These are phyloP conservation scores for Zele albiditarsus DNA, from an alignment of 2,888 invertebrate genomes.

Conservation along the genomic window DNA sequence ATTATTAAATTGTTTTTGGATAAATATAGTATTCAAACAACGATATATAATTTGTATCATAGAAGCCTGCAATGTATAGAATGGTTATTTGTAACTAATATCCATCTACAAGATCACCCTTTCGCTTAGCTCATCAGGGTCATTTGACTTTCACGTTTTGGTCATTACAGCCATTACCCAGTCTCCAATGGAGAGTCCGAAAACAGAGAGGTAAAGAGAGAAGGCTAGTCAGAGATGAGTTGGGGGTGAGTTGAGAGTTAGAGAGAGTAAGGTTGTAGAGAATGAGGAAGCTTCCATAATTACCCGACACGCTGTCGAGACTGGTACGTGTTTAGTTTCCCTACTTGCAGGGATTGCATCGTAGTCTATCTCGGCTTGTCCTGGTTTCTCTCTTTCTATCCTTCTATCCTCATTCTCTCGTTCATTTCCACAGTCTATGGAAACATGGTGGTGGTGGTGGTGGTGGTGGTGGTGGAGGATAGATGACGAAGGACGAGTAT, in stretches of 20 bases:
- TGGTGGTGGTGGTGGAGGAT: background rate
- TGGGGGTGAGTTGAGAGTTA: background rate
- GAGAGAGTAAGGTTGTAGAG: background rate
- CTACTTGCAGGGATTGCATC: constrained; percentile 16
- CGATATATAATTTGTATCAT: no score
- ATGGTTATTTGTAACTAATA: background rate
- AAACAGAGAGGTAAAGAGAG: background rate
- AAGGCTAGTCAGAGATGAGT: background rate
- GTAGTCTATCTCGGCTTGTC: background rate
- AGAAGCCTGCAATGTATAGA: background rate
- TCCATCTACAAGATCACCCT: constrained; percentile 1
- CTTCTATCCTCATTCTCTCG: background rate
- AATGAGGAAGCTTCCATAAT: constrained; percentile 15
- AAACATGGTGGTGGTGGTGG: background rate
- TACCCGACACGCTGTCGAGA: constrained; percentile 22
- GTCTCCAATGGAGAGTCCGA: background rate
- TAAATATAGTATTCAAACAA: no score
- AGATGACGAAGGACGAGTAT: background rate
- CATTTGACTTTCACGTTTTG: constrained; percentile 22
- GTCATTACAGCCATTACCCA: constrained; percentile 35
- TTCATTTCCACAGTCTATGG: constrained; percentile 4
- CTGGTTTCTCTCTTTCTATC: constrained; percentile 1
- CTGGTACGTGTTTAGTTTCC: constrained; percentile 18
- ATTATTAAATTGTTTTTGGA: no score
- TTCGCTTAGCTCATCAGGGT: constrained; percentile 26